A percentile compares a stretch with the other conserved stretches of the same genome.
Conservation (phyloP, 2,888 invertebrate genomes). For the Caenorhabditis virilis region DNA sequence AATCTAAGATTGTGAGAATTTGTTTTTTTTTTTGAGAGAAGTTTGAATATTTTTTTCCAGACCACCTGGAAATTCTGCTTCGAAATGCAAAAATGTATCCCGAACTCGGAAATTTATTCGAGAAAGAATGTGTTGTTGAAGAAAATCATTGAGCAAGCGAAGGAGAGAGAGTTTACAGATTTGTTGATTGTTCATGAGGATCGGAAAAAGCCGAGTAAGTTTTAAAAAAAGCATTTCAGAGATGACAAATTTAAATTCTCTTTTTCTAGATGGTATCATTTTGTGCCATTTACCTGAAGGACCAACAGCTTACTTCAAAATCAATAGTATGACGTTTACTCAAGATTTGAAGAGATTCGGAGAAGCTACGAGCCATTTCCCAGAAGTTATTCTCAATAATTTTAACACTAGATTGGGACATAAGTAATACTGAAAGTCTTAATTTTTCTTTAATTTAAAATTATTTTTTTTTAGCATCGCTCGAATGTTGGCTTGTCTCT, state of each 20-base stretch:
- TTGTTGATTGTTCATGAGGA: constrained; percentile 92
- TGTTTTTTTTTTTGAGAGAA: too few relatives aligned
- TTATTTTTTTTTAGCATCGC: constrained; percentile 29
- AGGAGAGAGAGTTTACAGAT: constrained; percentile 81
- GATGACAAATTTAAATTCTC: background rate
- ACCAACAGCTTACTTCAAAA: constrained; percentile 92
- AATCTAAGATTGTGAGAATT: constrained; percentile 77
- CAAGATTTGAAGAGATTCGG: constrained; percentile 78
- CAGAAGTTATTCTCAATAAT: constrained; percentile 93
- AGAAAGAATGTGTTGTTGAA: constrained; percentile 87
- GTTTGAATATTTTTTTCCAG: constrained; percentile 51
- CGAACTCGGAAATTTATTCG: constrained; percentile 85
- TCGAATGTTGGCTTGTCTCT: constrained; percentile 82
- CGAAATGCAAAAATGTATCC: constrained; percentile 87
- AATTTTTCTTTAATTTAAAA: too few relatives aligned
- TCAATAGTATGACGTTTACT: constrained; percentile 89
- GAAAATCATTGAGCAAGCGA: constrained; percentile 78
- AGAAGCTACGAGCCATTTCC: constrained; percentile 84
- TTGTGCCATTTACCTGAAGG: constrained; percentile 93
- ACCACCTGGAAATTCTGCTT: constrained; percentile 80
- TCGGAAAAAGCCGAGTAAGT: constrained; percentile 80
- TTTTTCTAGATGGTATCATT: constrained; percentile 80
- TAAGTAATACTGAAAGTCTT: constrained; percentile 69
- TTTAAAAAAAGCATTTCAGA: background rate
- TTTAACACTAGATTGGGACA: constrained; percentile 91